phyloP scores from a whole-genome alignment of 2,113 vertebrate species.

The Corynorhinus townsendii region DNA sequence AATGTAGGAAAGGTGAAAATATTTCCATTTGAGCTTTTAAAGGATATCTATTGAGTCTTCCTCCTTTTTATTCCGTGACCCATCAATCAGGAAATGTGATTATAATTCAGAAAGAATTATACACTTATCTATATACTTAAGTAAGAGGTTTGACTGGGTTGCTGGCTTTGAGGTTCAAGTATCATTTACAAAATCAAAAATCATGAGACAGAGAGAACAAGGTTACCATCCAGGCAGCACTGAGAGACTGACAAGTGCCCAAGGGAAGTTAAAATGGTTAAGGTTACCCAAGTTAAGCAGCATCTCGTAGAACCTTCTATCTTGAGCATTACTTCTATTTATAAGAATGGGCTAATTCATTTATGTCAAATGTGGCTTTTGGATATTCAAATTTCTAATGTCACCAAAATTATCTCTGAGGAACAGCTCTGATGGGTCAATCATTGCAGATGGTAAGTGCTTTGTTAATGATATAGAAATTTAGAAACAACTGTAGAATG shows the following conservation, averaged over 20 bases:
- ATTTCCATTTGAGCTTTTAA: slow-evolving; percentile 38
- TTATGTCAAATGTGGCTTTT: slow-evolving; percentile 78
- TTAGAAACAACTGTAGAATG: slow-evolving; percentile 84
- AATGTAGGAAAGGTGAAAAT: neutral
- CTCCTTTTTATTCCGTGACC: neutral
- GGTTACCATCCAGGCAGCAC: neutral
- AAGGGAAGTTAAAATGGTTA: slow-evolving; percentile 57
- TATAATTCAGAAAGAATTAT: slow-evolving; percentile 45
- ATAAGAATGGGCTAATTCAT: slow-evolving; percentile 70
- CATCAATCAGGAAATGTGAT: slow-evolving; percentile 35
- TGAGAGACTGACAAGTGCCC: slow-evolving; percentile 40
- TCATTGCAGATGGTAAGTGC: slow-evolving; percentile 84
- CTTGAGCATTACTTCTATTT: slow-evolving; percentile 74
- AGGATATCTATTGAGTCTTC: slow-evolving; percentile 1
- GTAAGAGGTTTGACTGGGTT: slow-evolving; percentile 28
- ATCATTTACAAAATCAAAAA: slow-evolving; percentile 63
- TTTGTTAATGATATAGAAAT: slow-evolving; percentile 87
- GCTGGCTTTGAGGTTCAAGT: slow-evolving; percentile 45
- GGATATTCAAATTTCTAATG: slow-evolving; percentile 77
- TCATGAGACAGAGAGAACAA: slow-evolving; percentile 29
- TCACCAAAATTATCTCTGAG: slow-evolving; percentile 84
- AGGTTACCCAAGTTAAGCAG: slow-evolving; percentile 67
- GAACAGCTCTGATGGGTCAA: slow-evolving; percentile 84
- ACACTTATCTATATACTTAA: slow-evolving; percentile 50
- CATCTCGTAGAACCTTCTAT: slow-evolving; percentile 66